phyloP scores from a whole-genome alignment of 2,888 invertebrate species.

The Tryphoninae sp. region DNA sequence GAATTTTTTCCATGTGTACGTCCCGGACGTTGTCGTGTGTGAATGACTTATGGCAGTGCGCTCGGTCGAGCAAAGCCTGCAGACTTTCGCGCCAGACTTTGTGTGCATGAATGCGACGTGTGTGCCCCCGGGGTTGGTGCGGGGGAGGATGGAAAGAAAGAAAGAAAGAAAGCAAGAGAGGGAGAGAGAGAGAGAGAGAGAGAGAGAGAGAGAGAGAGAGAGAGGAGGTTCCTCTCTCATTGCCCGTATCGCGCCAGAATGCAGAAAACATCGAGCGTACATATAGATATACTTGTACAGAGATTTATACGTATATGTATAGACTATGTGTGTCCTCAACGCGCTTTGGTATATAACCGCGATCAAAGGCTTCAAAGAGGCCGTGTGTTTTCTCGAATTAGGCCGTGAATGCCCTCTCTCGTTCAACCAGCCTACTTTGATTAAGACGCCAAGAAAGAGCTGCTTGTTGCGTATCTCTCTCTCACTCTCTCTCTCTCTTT shows the following conservation, averaged over 20 bases:
- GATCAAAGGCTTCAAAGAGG: slow-evolving; percentile 70
- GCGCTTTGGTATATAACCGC: slow-evolving; percentile 54
- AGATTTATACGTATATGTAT: slow-evolving; percentile 13
- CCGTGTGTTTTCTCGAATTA: slow-evolving; percentile 78
- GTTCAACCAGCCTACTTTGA: slow-evolving; percentile 71
- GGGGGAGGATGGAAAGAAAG: slow-evolving; percentile 28
- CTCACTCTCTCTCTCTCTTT: slow-evolving; percentile 6
- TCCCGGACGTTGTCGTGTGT: slow-evolving; percentile 58
- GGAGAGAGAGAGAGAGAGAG: neutral
- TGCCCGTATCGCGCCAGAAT: slow-evolving; percentile 35
- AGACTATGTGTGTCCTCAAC: slow-evolving; percentile 47
- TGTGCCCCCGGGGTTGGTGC: neutral
- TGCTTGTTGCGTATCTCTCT: slow-evolving; percentile 72
- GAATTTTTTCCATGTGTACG: slow-evolving; percentile 16
- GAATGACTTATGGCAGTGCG: slow-evolving; percentile 64
- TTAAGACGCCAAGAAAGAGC: slow-evolving; percentile 75
- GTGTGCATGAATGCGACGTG: slow-evolving; percentile 32
- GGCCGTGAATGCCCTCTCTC: slow-evolving; percentile 74
- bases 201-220: slow-evolving; percentile 19
- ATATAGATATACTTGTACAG: slow-evolving; percentile 30
- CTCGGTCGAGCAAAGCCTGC: slow-evolving; percentile 41
- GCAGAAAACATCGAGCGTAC: slow-evolving; percentile 42
- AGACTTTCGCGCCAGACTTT: slow-evolving; percentile 49
- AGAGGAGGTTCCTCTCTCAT: neutral
- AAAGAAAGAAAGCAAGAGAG: slow-evolving; percentile 22